Percentiles rank a stretch among this genome's conserved stretches.
These are phyloP conservation scores for Hippocampus zosterae DNA, from an alignment of 2,113 vertebrate species.

Conservation along the genomic window DNA sequence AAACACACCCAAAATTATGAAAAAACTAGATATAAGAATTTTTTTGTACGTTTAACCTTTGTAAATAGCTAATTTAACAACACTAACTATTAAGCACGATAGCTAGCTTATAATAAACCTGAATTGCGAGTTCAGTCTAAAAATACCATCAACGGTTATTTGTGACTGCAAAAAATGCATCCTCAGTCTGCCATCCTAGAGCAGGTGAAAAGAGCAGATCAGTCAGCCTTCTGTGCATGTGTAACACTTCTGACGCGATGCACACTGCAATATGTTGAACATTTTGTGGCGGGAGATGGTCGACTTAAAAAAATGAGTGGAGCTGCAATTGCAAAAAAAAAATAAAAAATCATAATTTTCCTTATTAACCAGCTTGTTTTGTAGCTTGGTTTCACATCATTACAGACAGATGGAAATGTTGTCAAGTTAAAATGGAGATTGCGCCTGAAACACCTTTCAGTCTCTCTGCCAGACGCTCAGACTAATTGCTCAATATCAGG, in stretches of 20 bases:
- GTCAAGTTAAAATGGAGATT: neutral
- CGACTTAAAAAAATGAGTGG: neutral
- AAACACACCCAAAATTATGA: too few relatives aligned
- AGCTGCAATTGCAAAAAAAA: neutral
- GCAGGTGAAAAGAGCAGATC: slow-evolving; percentile 14
- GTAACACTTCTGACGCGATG: slow-evolving; percentile 1
- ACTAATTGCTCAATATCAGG: neutral
- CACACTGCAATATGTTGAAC: neutral
- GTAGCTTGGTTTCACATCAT: neutral
- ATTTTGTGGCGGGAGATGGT: neutral
- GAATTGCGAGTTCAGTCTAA: too few relatives aligned
- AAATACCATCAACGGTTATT: neutral
- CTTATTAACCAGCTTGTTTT: neutral
- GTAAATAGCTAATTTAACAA: neutral
- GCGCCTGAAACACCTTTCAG: neutral
- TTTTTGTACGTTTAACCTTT: too few relatives aligned
- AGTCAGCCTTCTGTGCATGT: neutral
- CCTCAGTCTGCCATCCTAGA: neutral
- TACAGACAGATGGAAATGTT: neutral
- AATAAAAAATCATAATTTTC: neutral
- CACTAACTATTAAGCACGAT: neutral
- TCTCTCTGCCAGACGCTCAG: neutral
- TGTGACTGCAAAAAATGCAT: neutral
- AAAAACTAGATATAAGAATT: too few relatives aligned
- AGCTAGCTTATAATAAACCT: too few relatives aligned